phyloP scores from a whole-genome alignment of 1,140 invertebrate species.

The Doryteuthis pealeii region DNA sequence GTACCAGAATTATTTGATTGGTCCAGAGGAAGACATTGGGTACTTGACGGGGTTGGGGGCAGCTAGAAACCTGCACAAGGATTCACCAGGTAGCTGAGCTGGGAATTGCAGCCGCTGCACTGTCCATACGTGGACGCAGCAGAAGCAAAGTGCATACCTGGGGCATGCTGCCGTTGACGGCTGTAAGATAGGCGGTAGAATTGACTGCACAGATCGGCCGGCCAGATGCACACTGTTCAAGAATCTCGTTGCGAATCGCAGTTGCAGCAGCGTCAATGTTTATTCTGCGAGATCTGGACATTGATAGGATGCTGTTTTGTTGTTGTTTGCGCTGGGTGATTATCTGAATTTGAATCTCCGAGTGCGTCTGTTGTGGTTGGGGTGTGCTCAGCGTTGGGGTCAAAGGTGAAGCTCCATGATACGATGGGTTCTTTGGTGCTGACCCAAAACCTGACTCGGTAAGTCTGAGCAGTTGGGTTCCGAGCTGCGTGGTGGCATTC shows the following conservation, averaged over 20 bases:
- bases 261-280: background rate
- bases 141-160: background rate
- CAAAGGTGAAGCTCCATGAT: background rate
- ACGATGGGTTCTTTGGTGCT: background rate
- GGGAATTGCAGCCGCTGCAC: background rate
- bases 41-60: background rate
- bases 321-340: background rate
- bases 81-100: background rate
- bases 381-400: background rate
- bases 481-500: background rate
- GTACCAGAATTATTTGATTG: background rate
- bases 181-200: background rate
- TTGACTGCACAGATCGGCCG: background rate
- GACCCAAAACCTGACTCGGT: background rate
- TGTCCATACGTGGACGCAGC: background rate
- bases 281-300: constrained; percentile 70
- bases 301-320: background rate
- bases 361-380: background rate
- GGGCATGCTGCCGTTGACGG: background rate
- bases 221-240: constrained; percentile 2
- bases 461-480: background rate
- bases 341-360: background rate
- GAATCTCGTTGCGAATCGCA: background rate
- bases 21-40: background rate
- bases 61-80: background rate